These are phyloP conservation scores for Brenthis ino DNA, from an alignment of 2,888 invertebrate genomes.

Conservation along the genomic window DNA sequence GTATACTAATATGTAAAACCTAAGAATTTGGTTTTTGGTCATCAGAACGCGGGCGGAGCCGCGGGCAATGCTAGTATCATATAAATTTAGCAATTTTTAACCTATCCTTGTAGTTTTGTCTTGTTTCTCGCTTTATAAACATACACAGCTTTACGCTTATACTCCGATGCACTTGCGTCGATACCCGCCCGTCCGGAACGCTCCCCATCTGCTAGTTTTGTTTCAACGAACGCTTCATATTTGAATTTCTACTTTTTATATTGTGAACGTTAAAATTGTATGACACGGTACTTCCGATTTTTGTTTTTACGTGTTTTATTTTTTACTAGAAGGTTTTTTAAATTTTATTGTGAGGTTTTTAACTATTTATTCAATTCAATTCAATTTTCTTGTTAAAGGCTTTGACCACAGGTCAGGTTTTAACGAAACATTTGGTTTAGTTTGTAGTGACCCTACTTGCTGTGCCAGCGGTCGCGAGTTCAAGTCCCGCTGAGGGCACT, in stretches of 20 bases:
- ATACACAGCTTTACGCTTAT: slow-evolving; percentile 37
- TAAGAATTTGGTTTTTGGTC: too few relatives aligned
- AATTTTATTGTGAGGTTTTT: neutral
- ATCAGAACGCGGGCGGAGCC: too few relatives aligned
- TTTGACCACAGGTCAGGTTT: too few relatives aligned
- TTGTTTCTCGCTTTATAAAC: neutral
- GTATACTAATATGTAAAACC: too few relatives aligned
- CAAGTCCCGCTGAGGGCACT: too few relatives aligned
- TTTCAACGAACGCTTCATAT: slow-evolving; percentile 43
- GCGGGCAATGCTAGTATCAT: too few relatives aligned
- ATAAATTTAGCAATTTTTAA: too few relatives aligned
- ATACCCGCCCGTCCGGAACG: slow-evolving; percentile 54
- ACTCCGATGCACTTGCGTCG: slow-evolving; percentile 54
- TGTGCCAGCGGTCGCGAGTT: too few relatives aligned
- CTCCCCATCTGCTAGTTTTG: slow-evolving; percentile 44
- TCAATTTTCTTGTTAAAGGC: too few relatives aligned
- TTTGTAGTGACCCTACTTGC: too few relatives aligned
- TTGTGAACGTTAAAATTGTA: slow-evolving; percentile 28
- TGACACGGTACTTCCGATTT: slow-evolving; percentile 26
- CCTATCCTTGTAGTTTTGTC: too few relatives aligned
- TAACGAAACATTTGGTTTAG: too few relatives aligned
- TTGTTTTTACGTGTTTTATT: neutral
- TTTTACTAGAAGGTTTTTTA: neutral
- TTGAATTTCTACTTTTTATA: slow-evolving; percentile 37
- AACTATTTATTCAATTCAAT: neutral